These are phyloP conservation scores for Poeciliopsis turneri DNA, from an alignment of 2,797 vertebrate species.

Conservation along the genomic window DNA sequence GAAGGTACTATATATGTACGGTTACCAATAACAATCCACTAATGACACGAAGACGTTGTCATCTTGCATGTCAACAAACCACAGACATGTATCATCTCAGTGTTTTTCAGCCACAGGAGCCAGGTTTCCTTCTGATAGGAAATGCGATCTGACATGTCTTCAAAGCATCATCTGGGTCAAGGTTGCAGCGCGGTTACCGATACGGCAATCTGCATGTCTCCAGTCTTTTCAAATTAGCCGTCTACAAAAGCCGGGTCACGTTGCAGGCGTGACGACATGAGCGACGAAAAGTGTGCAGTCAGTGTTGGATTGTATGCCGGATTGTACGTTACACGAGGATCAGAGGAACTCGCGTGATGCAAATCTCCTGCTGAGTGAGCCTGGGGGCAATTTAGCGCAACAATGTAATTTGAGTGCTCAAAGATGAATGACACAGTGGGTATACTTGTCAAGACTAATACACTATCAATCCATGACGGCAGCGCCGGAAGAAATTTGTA, in stretches of 20 bases:
- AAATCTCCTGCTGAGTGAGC: background rate
- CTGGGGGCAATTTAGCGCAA: background rate
- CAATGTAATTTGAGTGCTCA: background rate
- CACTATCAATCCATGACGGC: background rate
- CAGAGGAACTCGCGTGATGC: background rate
- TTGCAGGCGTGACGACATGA: background rate
- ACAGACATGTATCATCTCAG: background rate
- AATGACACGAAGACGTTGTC: background rate
- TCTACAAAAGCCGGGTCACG: background rate
- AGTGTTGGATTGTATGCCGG: background rate
- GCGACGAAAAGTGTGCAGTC: background rate
- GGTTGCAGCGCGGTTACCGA: background rate
- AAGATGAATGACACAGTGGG: conserved; percentile 6
- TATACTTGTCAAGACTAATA: conserved; percentile 6
- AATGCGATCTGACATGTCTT: background rate
- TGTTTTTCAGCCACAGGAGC: background rate
- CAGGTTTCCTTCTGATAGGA: background rate
- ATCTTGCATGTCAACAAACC: background rate
- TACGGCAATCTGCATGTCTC: background rate
- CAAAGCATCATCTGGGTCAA: background rate
- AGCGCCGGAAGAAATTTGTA: background rate
- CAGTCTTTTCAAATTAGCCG: background rate
- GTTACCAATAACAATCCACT: background rate
- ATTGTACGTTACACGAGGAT: background rate
- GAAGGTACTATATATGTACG: background rate